Evolutionary conservation across 2,113 vertebrate genomes (phyloP).

Genomic region (Microcebus ravelobensis): DNA sequence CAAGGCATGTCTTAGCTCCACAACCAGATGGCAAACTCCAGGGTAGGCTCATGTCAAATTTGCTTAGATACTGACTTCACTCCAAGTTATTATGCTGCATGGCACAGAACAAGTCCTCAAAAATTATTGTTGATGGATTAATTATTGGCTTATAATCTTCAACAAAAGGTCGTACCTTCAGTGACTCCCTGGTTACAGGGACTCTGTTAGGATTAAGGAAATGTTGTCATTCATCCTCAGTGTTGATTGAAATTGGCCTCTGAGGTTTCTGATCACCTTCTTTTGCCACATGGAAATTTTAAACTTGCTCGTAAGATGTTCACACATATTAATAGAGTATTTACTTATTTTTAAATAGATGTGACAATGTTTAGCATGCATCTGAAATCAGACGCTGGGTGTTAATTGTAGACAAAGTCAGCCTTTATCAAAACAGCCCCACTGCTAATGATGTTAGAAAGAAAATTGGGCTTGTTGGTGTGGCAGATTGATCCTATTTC

Average conservation of each 20-base stretch:
- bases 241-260: not conserved
- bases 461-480: not conserved
- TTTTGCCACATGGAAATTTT: conserved; percentile 28
- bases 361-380: conserved; percentile 31
- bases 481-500: not conserved
- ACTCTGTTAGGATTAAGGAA: not conserved
- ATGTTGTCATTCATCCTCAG: not conserved
- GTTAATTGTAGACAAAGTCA: conserved; percentile 36
- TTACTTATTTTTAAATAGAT: conserved; percentile 58
- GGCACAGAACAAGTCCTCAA: not conserved
- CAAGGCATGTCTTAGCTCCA: not conserved
- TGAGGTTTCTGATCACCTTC: not conserved
- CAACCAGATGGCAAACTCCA: not conserved
- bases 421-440: conserved; percentile 25
- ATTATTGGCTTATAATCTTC: not conserved
- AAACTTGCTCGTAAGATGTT: conserved; percentile 30
- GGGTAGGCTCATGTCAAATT: not conserved
- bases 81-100: not conserved
- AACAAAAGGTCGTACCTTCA: not conserved
- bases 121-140: not conserved
- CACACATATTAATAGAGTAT: conserved; percentile 37
- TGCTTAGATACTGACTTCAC: not conserved
- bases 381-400: conserved; percentile 26
- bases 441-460: not conserved
- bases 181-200: not conserved